Conservation (phyloP, 2,888 invertebrate species). For the Phengaris arion region DNA sequence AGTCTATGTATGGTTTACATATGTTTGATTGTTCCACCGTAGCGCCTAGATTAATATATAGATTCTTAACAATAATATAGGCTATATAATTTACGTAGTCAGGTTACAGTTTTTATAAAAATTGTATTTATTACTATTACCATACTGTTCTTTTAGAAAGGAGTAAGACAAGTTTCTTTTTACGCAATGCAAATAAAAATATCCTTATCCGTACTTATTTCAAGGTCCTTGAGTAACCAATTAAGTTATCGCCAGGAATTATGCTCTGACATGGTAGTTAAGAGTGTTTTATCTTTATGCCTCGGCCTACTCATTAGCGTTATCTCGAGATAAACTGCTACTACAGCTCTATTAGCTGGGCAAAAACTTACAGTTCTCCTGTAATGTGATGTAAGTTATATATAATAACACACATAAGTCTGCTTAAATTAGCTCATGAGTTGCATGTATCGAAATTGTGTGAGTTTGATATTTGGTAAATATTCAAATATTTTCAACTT, state of each 20-base stretch:
- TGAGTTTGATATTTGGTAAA: background rate
- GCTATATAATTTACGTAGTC: too few relatives aligned
- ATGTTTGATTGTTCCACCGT: too few relatives aligned
- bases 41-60: too few relatives aligned
- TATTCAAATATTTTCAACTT: background rate
- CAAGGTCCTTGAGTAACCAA: constrained; percentile 16
- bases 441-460: background rate
- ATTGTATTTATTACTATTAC: too few relatives aligned
- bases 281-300: constrained; percentile 25
- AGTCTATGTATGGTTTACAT: too few relatives aligned
- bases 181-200: background rate
- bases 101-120: too few relatives aligned
- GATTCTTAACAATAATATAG: too few relatives aligned
- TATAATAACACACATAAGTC: too few relatives aligned
- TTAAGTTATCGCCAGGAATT: constrained; percentile 21
- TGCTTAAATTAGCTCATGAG: background rate
- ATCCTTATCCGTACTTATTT: background rate
- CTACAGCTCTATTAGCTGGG: constrained; percentile 29
- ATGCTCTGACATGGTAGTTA: constrained; percentile 13
- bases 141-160: too few relatives aligned
- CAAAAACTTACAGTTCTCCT: background rate
- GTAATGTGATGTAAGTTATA: background rate
- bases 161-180: too few relatives aligned
- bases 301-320: constrained; percentile 22
- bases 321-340: constrained; percentile 21